Conservation (phyloP, 2,113 vertebrate genomes). For the Cyanoliseus patagonus region DNA sequence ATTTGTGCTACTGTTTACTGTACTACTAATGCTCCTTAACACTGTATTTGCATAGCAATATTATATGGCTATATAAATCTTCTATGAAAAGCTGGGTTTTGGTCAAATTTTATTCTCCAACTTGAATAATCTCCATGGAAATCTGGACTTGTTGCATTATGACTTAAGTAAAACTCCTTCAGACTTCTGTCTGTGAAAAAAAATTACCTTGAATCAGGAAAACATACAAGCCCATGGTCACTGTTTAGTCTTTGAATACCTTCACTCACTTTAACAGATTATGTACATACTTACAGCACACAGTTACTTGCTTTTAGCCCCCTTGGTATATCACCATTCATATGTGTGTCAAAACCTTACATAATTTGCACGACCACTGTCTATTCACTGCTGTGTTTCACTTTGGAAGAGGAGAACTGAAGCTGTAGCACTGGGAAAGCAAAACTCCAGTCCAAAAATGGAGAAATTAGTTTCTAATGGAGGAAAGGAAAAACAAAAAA, state of each 20-base stretch:
- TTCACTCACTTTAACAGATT: neutral
- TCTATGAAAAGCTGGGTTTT: neutral
- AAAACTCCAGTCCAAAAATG: neutral
- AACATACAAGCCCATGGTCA: neutral
- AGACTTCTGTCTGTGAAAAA: neutral
- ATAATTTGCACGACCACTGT: rapidly evolving
- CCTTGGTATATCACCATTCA: rapidly evolving
- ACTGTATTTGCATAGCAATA: neutral
- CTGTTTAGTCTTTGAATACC: neutral
- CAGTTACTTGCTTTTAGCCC: neutral
- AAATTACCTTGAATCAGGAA: neutral
- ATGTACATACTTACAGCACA: neutral
- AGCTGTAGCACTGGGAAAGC: neutral
- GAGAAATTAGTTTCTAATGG: neutral
- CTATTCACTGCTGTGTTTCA: neutral
- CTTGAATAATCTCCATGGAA: neutral
- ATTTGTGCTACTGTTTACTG: neutral
- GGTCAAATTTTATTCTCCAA: neutral
- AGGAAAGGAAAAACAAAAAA: neutral
- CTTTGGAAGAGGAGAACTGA: neutral
- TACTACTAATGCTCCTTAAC: neutral
- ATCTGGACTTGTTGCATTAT: neutral
- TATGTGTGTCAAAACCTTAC: neutral
- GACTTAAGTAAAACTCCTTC: neutral
- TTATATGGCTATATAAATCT: neutral